A percentile compares a stretch with the other conserved stretches of the same genome.
phyloP scores from a whole-genome alignment of 2,797 vertebrate genomes.

The Telmatherina bonti region DNA sequence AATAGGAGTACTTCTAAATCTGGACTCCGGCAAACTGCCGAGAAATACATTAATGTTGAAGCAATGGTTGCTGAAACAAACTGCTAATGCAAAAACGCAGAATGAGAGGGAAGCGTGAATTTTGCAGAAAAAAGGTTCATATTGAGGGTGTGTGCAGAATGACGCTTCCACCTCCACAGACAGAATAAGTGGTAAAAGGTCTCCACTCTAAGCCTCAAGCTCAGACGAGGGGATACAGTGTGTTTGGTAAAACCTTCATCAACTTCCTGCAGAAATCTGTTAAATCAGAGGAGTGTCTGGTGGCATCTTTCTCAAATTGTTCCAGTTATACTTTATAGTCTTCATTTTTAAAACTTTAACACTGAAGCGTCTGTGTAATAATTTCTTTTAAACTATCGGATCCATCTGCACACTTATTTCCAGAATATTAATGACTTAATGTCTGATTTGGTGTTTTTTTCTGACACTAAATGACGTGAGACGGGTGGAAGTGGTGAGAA shows the following conservation, averaged over 20 bases:
- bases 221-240: not conserved
- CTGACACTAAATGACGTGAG: constrained; percentile 4
- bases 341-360: not conserved
- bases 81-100: constrained; percentile 2
- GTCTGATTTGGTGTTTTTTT: not conserved
- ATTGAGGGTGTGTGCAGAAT: not conserved
- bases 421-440: not conserved
- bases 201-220: not conserved
- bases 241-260: not conserved
- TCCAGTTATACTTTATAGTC: not conserved
- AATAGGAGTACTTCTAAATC: constrained; percentile 63
- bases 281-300: not conserved
- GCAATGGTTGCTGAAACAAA: constrained; percentile 26
- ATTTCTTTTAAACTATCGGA: not conserved
- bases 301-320: not conserved
- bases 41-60: constrained; percentile 51
- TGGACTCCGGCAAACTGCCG: constrained; percentile 52
- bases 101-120: constrained; percentile 1
- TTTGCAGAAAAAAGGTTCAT: not conserved
- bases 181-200: not conserved
- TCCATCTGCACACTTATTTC: not conserved
- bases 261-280: not conserved
- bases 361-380: not conserved
- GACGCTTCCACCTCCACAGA: not conserved
- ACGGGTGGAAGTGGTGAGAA: not conserved